Conservation (phyloP, 2,113 vertebrate genomes). For the Rhegmatorhina hoffmannsi region DNA sequence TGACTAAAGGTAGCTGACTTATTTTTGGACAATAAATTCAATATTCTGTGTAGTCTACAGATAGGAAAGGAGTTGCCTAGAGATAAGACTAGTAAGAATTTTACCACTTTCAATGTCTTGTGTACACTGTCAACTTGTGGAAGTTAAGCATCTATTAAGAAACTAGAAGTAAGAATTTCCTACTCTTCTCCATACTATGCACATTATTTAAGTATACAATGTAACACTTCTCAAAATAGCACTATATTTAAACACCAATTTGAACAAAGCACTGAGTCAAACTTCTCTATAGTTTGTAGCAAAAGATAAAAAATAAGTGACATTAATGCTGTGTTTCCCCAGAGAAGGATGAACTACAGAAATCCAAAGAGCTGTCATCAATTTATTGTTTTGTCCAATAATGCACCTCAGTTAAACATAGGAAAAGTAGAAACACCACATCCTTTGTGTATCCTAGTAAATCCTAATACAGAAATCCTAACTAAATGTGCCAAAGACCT, state of each 20-base stretch:
- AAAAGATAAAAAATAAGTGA: neutral
- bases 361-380: neutral
- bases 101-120: neutral
- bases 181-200: neutral
- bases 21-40: neutral
- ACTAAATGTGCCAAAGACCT: neutral
- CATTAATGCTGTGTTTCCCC: neutral
- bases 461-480: neutral
- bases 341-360: neutral
- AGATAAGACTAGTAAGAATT: neutral
- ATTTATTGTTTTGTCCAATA: neutral
- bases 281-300: neutral
- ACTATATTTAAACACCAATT: neutral
- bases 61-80: neutral
- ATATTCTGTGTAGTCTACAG: fast-evolving
- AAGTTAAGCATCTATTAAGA: neutral
- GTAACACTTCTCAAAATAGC: neutral
- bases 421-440: neutral
- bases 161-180: neutral
- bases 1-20: neutral
- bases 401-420: neutral
- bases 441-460: neutral
- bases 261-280: neutral
- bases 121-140: neutral
- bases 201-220: neutral